Conservation (phyloP, 1,140 invertebrate species). For the Drosophila insularis region DNA sequence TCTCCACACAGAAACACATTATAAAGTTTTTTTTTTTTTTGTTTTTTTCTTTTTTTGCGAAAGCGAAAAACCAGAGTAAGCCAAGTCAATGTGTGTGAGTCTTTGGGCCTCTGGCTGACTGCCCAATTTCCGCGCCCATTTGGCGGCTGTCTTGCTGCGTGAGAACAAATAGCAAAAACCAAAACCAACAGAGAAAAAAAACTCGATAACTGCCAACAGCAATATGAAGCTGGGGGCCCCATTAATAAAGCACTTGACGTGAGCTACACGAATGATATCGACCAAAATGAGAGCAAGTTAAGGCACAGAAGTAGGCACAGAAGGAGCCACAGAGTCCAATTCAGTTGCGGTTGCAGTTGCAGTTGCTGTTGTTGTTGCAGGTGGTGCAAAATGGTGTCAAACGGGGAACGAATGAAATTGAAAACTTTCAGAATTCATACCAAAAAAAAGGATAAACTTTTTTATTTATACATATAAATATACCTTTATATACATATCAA, state of each 20-base stretch:
- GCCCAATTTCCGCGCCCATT: conserved; percentile 74
- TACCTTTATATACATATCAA: no score
- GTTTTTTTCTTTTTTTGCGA: conserved; percentile 20
- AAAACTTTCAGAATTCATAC: no score
- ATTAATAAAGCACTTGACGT: conserved; percentile 58
- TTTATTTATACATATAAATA: no score
- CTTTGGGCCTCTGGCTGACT: conserved; percentile 33
- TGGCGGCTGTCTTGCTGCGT: conserved; percentile 57
- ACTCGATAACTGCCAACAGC: conserved; percentile 30
- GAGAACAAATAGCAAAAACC: conserved; percentile 51
- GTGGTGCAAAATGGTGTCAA: background rate
- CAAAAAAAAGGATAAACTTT: no score
- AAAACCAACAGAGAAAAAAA: conserved; percentile 12
- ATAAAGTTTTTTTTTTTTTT: no score
- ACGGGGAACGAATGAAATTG: no score
- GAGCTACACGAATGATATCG: conserved; percentile 38
- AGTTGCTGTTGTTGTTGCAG: background rate
- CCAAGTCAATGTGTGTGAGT: conserved; percentile 28
- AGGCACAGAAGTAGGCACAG: background rate
- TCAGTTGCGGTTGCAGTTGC: background rate
- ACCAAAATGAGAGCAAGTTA: conserved; percentile 13
- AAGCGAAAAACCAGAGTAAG: conserved; percentile 34
- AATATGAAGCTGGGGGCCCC: conserved; percentile 18
- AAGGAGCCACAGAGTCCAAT: background rate
- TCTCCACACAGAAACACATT: background rate